Evolutionary conservation across 2,888 invertebrate genomes (phyloP).

Genomic region (Cryptops parisi): DNA sequence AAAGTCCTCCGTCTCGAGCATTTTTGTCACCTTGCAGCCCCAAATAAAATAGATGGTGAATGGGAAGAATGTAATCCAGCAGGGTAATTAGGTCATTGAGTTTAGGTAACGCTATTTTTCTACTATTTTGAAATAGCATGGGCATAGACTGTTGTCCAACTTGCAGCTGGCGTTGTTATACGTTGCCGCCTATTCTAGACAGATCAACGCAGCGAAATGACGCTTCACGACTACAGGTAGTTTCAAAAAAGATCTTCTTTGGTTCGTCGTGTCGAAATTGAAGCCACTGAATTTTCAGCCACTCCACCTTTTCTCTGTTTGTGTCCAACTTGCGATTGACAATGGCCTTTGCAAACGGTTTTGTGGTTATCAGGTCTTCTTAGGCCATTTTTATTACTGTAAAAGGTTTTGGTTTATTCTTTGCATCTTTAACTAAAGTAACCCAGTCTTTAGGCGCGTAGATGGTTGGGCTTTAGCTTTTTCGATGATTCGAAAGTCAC

Average conservation of each 20-base stretch:
- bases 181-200: background rate
- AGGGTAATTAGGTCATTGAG: background rate
- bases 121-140: too few relatives aligned
- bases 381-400: background rate
- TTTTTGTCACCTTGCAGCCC: background rate
- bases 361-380: background rate
- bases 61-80: background rate
- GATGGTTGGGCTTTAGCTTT: background rate
- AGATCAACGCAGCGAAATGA: background rate
- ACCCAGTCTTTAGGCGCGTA: background rate
- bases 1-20: background rate
- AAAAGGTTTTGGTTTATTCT: background rate
- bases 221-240: background rate
- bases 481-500: background rate
- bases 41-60: background rate
- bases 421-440: background rate
- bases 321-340: background rate
- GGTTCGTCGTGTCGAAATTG: background rate
- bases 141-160: too few relatives aligned
- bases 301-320: background rate
- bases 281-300: background rate
- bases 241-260: background rate
- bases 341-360: background rate
- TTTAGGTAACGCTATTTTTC: too few relatives aligned
- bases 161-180: background rate